Evolutionary conservation across 2,797 vertebrate species (phyloP), one percentile per base, ranked within the genome.

Genomic region (Chelidonichthys spinosus): DNA sequence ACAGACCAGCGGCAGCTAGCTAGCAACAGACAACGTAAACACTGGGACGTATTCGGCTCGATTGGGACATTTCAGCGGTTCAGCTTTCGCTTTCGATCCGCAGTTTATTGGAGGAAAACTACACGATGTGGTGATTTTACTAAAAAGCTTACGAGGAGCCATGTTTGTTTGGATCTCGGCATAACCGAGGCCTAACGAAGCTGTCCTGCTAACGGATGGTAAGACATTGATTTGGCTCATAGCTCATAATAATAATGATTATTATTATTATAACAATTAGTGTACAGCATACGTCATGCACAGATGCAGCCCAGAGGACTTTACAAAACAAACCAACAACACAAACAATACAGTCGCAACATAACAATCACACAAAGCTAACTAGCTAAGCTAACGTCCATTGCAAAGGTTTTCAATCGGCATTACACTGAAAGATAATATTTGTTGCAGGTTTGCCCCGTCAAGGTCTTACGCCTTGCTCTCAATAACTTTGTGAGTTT

Each of bases 1-100:
- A 63, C 17, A 69, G 82, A 65, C 73, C 52, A 77, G 59, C 68
- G 32, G 72, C 40, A 63, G 85, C 69, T 76, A 72, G 78, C 64
- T 76, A 25, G 25, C 37, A 84, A 63, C 77, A 42, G 68, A 62
- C 63, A 92, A 89, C 74, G 53, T 90, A 92, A 93, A 93, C 92
- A 93, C 63, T 52, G 58, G 17, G 0, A 25, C 67, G 35, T 79
- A 66, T 56, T 8, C 39, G 25, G 0, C 11, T 7, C 36, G n/a
- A 60, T 46, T 6, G 7, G 6, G 10, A 4, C 8, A 15, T 67
- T 79, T 47, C 2, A 33, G 9, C 2, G 0, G 1, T 4, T 46
- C n/a, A 18, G 0, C n/a, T 35, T 1, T 3, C 14, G 6, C 14
- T 56, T 72, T 8, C 1, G 0, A 25, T 25, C 1, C 7, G 0